Evolutionary conservation across 2,888 invertebrate species (phyloP).

Genomic region (Caenorhabditis sp.): DNA sequence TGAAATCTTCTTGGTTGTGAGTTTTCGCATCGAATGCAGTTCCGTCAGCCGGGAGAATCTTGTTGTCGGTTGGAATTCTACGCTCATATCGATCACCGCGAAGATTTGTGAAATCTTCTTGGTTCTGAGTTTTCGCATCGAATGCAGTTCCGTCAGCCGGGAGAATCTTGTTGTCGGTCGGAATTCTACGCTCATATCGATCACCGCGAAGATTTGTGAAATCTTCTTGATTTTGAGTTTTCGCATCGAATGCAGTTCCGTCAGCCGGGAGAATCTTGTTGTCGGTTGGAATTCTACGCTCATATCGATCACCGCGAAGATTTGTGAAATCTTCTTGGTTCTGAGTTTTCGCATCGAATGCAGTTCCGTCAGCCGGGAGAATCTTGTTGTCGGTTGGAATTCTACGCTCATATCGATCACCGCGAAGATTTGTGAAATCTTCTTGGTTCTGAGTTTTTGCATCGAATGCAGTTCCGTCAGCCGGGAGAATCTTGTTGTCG

Average conservation of each 20-base stretch:
- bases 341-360: constrained; percentile 1
- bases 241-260: background rate
- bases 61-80: background rate
- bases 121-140: constrained; percentile 3
- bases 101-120: constrained; percentile 4
- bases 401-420: background rate
- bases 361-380: background rate
- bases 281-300: background rate
- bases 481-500: background rate
- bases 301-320: constrained; percentile 5
- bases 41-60: background rate
- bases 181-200: background rate
- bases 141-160: constrained; percentile 1
- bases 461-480: constrained; percentile 3
- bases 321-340: constrained; percentile 4
- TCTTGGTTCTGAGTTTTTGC: constrained; percentile 4
- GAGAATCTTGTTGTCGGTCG: background rate
- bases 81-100: constrained; percentile 3
- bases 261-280: background rate
- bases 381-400: constrained; percentile 2
- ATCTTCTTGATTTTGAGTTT: constrained; percentile 5
- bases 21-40: background rate
- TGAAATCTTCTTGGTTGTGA: constrained; percentile 6
- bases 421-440: constrained; percentile 1
- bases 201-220: constrained; percentile 3